Evolutionary conservation across 2,113 vertebrate species (phyloP).

Genomic region (Marmota flaviventris): DNA sequence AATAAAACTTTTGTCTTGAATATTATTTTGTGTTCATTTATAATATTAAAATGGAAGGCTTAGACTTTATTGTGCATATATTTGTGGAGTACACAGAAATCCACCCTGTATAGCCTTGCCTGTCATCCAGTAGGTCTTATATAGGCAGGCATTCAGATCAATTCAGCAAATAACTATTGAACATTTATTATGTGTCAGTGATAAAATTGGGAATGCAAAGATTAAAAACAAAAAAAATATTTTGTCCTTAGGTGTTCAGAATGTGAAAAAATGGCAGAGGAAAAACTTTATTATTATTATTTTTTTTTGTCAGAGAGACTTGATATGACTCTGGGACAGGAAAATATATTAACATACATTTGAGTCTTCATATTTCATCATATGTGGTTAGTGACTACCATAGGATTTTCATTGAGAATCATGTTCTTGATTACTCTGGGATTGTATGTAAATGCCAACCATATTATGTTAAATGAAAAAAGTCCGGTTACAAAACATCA

Average conservation of each 20-base stretch:
- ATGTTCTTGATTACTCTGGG: neutral
- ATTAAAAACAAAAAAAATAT: neutral
- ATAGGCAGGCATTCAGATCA: slow-evolving; percentile 10
- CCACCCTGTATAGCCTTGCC: neutral
- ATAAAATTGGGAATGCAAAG: neutral
- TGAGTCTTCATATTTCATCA: slow-evolving; percentile 32
- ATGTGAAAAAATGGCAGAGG: neutral
- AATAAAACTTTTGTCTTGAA: slow-evolving; percentile 61
- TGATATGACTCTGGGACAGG: neutral
- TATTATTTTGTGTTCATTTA: slow-evolving; percentile 29
- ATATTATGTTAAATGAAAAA: slow-evolving; percentile 5
- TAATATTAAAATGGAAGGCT: slow-evolving; percentile 25
- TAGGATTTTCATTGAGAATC: slow-evolving; percentile 9
- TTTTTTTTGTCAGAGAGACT: neutral
- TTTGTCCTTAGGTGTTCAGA: neutral
- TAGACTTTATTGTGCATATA: slow-evolving; percentile 43
- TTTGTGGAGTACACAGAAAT: neutral
- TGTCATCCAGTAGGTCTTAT: neutral
- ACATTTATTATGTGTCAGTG: slow-evolving; percentile 14
- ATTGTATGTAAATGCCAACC: neutral
- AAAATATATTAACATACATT: neutral
- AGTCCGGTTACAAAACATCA: neutral
- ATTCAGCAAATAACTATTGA: slow-evolving; percentile 55
- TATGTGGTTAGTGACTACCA: neutral
- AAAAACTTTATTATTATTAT: neutral